These are phyloP conservation scores for Amphipoea lucens DNA, from an alignment of 2,888 invertebrate genomes.

Conservation along the genomic window DNA sequence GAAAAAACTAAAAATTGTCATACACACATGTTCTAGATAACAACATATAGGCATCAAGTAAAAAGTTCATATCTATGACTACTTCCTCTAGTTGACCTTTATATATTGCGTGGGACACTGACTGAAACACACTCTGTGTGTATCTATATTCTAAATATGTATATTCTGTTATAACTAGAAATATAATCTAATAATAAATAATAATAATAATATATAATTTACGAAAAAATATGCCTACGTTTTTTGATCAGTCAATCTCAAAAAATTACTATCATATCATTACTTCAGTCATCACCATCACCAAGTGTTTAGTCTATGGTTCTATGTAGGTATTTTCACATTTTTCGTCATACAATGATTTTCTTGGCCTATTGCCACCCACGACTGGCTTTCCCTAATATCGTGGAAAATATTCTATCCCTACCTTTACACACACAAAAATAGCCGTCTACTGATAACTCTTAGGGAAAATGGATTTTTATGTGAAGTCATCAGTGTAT, in stretches of 20 bases:
- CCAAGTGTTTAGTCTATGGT: not conserved
- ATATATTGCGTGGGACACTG: constrained; percentile 28
- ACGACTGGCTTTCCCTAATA: not conserved
- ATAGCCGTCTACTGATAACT: constrained; percentile 7
- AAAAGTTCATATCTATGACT: constrained; percentile 22
- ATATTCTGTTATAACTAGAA: not conserved
- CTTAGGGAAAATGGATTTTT: constrained; percentile 41
- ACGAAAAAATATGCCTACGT: not conserved
- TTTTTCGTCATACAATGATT: not conserved
- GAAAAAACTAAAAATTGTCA: not conserved
- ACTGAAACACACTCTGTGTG: constrained; percentile 9
- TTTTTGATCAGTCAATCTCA: not conserved
- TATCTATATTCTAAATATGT: not conserved
- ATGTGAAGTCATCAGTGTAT: constrained; percentile 41
- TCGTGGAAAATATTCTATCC: not conserved
- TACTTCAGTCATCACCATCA: not conserved
- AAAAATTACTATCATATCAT: not conserved
- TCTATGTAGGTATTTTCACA: not conserved
- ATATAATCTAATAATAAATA: no score
- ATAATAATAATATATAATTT: no score
- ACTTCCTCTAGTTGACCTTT: constrained; percentile 50
- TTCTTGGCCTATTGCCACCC: constrained; percentile 14
- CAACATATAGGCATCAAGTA: constrained; percentile 23
- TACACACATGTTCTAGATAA: not conserved
- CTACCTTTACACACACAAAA: constrained; percentile 1